Percentiles rank a stretch among this genome's conserved stretches.
These are phyloP conservation scores for Anagrus nilaparvatae DNA, from an alignment of 1,140 invertebrate species.

Conservation along the genomic window DNA sequence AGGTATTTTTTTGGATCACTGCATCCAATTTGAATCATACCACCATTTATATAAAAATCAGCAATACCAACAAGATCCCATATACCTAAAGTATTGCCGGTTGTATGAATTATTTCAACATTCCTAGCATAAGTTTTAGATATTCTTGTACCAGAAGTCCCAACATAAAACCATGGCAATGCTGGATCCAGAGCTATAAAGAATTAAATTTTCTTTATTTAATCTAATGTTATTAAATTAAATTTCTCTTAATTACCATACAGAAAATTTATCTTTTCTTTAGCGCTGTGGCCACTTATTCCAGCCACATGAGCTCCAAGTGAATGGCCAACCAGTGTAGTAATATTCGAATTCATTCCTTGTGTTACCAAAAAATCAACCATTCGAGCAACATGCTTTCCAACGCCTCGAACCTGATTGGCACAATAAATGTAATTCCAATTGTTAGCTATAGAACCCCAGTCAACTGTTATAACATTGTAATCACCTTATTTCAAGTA, in stretches of 20 bases:
- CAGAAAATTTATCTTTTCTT: slow-evolving; percentile 17
- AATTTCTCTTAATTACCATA: slow-evolving; percentile 21
- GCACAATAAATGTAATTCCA: slow-evolving; percentile 42
- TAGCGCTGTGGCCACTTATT: slow-evolving; percentile 23
- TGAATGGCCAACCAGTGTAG: slow-evolving; percentile 43
- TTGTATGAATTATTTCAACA: slow-evolving; percentile 45
- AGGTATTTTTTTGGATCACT: background rate
- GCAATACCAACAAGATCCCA: slow-evolving; percentile 32
- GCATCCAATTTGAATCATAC: slow-evolving; percentile 31
- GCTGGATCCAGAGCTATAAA: slow-evolving; percentile 41
- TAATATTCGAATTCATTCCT: slow-evolving; percentile 36
- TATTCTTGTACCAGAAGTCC: slow-evolving; percentile 25
- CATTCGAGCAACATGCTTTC: slow-evolving; percentile 46
- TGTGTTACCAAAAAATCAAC: slow-evolving; percentile 46
- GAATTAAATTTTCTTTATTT: background rate
- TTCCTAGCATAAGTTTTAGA: slow-evolving; percentile 33
- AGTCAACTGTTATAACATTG: slow-evolving; percentile 57
- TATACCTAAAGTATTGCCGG: slow-evolving; percentile 28
- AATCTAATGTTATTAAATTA: background rate
- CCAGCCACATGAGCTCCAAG: slow-evolving; percentile 41
- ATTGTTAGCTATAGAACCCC: slow-evolving; percentile 41
- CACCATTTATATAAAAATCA: slow-evolving; percentile 52
- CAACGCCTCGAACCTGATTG: slow-evolving; percentile 45
- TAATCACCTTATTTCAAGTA: slow-evolving; percentile 44
- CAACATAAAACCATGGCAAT: slow-evolving; percentile 30